A percentile compares a stretch with the other conserved stretches of the same genome.
phyloP scores from a whole-genome alignment of 92 coral and sea anemone species.

The Phenganax marumi region DNA sequence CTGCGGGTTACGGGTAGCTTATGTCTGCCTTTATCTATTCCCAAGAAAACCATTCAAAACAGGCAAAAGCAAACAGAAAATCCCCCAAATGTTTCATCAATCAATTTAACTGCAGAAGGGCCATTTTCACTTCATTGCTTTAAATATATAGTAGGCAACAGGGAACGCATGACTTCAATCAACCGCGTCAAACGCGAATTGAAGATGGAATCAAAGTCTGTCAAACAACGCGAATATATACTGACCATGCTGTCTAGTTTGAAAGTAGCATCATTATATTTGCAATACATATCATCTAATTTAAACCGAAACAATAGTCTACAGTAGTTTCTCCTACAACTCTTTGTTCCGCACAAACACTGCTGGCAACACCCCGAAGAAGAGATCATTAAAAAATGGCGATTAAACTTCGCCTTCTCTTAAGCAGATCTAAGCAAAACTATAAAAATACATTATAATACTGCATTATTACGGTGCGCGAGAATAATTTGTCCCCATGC shows the following conservation, averaged over 20 bases:
- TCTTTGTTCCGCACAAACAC: background rate
- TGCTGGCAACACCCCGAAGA: constrained; percentile 29
- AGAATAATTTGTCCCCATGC: no score
- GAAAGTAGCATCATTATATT: no score
- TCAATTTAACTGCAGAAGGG: no score
- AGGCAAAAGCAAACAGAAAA: background rate
- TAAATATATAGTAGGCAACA: no score
- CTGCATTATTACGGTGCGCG: no score
- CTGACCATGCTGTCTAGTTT: no score
- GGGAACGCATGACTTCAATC: background rate
- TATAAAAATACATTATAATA: background rate
- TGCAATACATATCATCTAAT: background rate
- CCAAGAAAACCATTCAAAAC: background rate
- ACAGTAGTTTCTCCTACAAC: background rate
- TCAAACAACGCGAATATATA: background rate
- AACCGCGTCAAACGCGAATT: constrained; percentile 15
- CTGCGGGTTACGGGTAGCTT: constrained; percentile 3
- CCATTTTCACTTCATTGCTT: no score
- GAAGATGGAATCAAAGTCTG: constrained; percentile 14
- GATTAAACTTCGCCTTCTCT: constrained; percentile 6
- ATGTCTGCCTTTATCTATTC: background rate
- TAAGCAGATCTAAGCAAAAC: background rate
- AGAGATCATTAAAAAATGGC: constrained; percentile 12
- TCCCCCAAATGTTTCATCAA: no score
- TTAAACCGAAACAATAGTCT: background rate